A percentile compares a stretch with the other conserved stretches of the same genome.
Evolutionary conservation across 1,140 invertebrate genomes (phyloP).

Genomic region (Bradysia coprophila): DNA sequence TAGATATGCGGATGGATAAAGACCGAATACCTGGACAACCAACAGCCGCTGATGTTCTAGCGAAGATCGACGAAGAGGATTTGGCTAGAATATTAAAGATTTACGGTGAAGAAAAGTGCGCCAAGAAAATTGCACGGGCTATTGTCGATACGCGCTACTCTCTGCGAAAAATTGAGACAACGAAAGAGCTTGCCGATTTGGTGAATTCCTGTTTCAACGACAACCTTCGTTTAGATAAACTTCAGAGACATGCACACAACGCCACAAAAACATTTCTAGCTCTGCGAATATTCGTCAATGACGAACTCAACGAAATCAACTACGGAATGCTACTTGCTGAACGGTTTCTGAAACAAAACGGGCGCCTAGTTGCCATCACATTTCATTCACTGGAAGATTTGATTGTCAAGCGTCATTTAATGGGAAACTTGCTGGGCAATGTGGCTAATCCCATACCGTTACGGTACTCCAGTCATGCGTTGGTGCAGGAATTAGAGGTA

Average conservation of each 20-base stretch:
- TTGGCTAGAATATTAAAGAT: conserved; percentile 66
- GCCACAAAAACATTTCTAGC: conserved; percentile 92
- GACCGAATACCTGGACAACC: conserved; percentile 43
- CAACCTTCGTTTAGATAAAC: conserved; percentile 42
- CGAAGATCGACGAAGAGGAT: conserved; percentile 54
- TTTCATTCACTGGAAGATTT: conserved; percentile 92
- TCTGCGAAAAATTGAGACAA: conserved; percentile 63
- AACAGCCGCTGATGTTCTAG: conserved; percentile 73
- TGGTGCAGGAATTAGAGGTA: conserved; percentile 32
- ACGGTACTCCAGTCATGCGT: conserved; percentile 37
- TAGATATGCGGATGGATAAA: conserved; percentile 94
- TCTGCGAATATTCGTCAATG: conserved; percentile 88
- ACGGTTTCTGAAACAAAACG: conserved; percentile 55
- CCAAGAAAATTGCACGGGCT: conserved; percentile 70
- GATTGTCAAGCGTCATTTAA: conserved; percentile 82
- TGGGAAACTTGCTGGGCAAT: conserved; percentile 51
- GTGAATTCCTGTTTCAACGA: conserved; percentile 44
- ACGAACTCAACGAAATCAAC: conserved; percentile 92
- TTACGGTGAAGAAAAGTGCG: conserved; percentile 82
- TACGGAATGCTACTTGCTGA: conserved; percentile 66
- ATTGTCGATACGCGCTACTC: conserved; percentile 75
- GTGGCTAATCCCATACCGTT: conserved; percentile 41
- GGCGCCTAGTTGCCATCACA: conserved; percentile 60
- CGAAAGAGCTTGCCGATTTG: conserved; percentile 62
- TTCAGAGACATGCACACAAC: conserved; percentile 53